Evolutionary conservation across 2,888 invertebrate genomes (phyloP).

Genomic region (Zootermopsis nevadensis): DNA sequence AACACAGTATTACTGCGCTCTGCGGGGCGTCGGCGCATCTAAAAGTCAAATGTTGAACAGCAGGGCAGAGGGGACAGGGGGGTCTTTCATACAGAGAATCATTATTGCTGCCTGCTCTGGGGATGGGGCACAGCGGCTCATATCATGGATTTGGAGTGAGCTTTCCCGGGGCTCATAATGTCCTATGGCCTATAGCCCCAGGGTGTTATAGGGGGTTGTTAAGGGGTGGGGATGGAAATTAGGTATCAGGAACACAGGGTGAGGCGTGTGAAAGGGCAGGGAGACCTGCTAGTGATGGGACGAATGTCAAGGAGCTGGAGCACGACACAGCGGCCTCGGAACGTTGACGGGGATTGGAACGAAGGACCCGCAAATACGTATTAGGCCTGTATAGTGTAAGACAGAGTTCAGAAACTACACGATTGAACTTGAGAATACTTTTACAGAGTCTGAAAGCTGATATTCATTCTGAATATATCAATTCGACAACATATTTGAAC

Average conservation of each 20-base stretch:
- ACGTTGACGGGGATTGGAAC: too few species aligned
- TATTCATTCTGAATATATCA: too few species aligned
- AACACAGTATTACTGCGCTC: slow-evolving; percentile 55
- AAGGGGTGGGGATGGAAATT: slow-evolving; percentile 30
- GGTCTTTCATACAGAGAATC: slow-evolving; percentile 33
- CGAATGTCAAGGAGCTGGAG: too few species aligned
- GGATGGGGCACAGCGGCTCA: slow-evolving; percentile 8
- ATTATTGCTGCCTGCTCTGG: slow-evolving; percentile 24
- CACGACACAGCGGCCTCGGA: too few species aligned
- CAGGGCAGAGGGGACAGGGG: slow-evolving; percentile 49
- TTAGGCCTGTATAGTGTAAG: too few species aligned
- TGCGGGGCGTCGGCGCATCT: slow-evolving; percentile 62
- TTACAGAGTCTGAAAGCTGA: too few species aligned
- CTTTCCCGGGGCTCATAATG: slow-evolving; percentile 35
- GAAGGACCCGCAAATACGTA: too few species aligned
- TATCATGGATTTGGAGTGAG: slow-evolving; percentile 35
- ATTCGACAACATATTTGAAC: too few species aligned
- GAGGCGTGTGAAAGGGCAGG: slow-evolving; percentile 2
- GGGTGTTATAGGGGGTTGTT: slow-evolving; percentile 5
- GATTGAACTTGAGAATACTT: too few species aligned
- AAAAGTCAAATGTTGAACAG: slow-evolving; percentile 64
- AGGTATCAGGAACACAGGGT: slow-evolving; percentile 28
- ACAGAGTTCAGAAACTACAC: too few species aligned
- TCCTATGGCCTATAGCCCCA: slow-evolving; percentile 15
- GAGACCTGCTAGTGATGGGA: neutral